These are phyloP conservation scores for Tyto alba DNA, from an alignment of 2,113 vertebrate genomes.

Conservation along the genomic window DNA sequence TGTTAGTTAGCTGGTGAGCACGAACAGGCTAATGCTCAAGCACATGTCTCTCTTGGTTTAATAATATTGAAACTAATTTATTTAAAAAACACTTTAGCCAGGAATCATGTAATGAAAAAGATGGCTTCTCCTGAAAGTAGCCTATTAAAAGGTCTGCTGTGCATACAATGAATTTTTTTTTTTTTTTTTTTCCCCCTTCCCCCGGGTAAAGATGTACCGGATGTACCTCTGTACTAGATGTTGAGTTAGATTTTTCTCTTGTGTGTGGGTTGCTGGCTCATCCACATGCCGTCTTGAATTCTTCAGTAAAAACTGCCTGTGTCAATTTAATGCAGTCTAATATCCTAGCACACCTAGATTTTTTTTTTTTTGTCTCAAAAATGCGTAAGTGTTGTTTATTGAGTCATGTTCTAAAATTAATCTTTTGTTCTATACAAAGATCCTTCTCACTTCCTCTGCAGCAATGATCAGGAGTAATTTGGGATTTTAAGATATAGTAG, in stretches of 20 bases:
- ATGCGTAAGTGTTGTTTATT: constrained; percentile 6
- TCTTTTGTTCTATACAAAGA: constrained; percentile 8
- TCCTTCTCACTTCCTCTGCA: constrained; percentile 11
- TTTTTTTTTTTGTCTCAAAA: constrained; percentile 25
- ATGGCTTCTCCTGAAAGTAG: background rate
- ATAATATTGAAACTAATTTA: constrained; percentile 24
- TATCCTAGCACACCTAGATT: background rate
- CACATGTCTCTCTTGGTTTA: background rate
- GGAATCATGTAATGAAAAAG: background rate
- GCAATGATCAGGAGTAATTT: background rate
- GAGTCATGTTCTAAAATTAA: constrained; percentile 39
- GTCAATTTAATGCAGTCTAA: background rate
- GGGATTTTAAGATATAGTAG: constrained; percentile 4
- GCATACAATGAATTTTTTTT: background rate
- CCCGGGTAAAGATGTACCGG: background rate
- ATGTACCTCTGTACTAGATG: background rate
- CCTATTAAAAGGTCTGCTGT: background rate
- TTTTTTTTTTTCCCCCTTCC: background rate
- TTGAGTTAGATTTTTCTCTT: background rate
- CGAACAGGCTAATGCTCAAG: background rate
- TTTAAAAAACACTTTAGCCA: background rate
- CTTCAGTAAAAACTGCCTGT: background rate
- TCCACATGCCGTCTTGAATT: background rate
- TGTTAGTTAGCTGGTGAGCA: background rate
- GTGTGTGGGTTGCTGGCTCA: background rate